Evolutionary conservation across 2,888 invertebrate species (phyloP), one percentile per base, ranked within the genome.

Genomic region (Trachelus tabidus): DNA sequence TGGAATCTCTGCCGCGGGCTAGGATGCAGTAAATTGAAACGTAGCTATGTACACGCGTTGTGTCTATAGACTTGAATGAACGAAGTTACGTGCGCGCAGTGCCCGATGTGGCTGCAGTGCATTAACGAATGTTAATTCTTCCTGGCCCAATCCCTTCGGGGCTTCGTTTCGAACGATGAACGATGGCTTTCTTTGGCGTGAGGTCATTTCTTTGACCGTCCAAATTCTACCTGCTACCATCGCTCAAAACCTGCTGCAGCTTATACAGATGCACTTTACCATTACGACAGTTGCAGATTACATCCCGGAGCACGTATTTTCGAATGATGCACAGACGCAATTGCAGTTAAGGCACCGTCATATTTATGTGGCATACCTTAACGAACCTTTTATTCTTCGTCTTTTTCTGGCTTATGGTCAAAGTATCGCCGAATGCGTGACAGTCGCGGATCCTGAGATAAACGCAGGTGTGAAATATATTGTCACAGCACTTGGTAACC

Each of bases 81-180:
- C 69, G 56, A 11, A 30, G n/a, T 73, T 73, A 35, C 35, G 68
- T 69, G 33, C 33, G 35, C 35, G 35, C 3, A 68, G n/a, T 75
- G 37, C 69, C 69, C 35, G 15, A 68, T 73, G 73, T 56, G 75
- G 76, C 68, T 34, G 56, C 35, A 74, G 69, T 75, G 78, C 77
- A 81, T 81, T 69, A 77, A 69, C 77, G 79, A 79, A 80, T 77
- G 79, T 81, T 81, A 40, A 76, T 81, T 77, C 34, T 56, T 23
- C 23, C 56, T 56, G 56, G 56, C 9, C 9, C 56, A 56, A 56
- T 56, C 56, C 56, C 56, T 56, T 56, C 56, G 9, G 23, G 56
- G 56, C 56, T 56, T 56, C 56, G 23, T 15, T 56, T 9, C 23
- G 56, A 23, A 56, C 2, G 56, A 56, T 56, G 56, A 6, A 56